phyloP scores from a whole-genome alignment of 1,140 invertebrate genomes.

The Sipha flava region DNA sequence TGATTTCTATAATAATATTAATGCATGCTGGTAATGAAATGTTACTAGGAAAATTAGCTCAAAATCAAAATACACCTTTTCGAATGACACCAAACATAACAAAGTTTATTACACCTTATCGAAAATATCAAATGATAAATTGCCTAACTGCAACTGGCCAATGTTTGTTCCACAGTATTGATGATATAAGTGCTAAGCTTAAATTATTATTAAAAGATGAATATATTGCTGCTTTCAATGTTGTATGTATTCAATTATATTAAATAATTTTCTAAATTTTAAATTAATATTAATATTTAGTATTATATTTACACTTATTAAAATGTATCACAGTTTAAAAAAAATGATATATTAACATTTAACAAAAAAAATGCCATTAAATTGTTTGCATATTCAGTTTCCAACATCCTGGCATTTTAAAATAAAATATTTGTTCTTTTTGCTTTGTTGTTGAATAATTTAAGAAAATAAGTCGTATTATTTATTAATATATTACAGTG shows the following conservation, averaged over 20 bases:
- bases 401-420: too few species aligned
- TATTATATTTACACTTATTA: too few species aligned
- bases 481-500: too few species aligned
- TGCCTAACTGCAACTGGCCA: not conserved
- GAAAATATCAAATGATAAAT: not conserved
- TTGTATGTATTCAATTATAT: not conserved
- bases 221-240: not conserved
- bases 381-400: too few species aligned
- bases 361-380: too few species aligned
- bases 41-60: not conserved
- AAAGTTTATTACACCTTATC: not conserved
- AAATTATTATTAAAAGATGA: conserved; percentile 16
- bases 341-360: too few species aligned
- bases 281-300: too few species aligned
- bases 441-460: too few species aligned
- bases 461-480: too few species aligned
- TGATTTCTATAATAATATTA: not conserved
- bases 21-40: not conserved
- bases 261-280: not conserved
- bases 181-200: not conserved
- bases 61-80: not conserved
- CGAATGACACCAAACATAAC: not conserved
- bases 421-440: too few species aligned
- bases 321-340: too few species aligned
- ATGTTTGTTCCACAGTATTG: not conserved